These are phyloP conservation scores for Linyphia triangularis DNA, from an alignment of 2,888 invertebrate genomes.

Conservation along the genomic window DNA sequence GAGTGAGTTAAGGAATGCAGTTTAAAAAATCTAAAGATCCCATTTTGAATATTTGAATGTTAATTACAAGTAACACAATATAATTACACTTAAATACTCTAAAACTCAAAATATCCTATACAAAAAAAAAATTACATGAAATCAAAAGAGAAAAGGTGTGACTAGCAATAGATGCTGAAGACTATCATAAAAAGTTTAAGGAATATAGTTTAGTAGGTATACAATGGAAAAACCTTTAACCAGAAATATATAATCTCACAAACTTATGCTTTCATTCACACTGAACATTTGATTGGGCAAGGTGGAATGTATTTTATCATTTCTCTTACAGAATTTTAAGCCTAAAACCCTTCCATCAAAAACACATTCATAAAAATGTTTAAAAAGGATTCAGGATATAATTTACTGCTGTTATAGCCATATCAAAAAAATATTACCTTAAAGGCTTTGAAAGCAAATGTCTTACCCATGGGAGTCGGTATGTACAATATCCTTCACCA, in stretches of 20 bases:
- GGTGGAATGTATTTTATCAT: conserved; percentile 1
- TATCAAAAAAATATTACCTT: not conserved
- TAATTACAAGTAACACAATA: not conserved
- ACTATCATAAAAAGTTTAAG: conserved; percentile 4
- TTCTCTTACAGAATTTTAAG: conserved; percentile 16
- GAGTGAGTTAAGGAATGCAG: not conserved
- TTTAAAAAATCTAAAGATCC: too few species aligned
- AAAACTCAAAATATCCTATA: too few species aligned
- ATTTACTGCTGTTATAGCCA: not conserved
- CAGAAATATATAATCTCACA: conserved; percentile 19
- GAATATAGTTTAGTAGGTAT: conserved; percentile 21
- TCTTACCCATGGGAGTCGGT: not conserved
- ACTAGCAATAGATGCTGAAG: conserved; percentile 58
- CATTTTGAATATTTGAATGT: not conserved
- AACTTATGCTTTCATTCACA: conserved; percentile 20
- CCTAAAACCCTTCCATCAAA: not conserved
- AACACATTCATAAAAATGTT: not conserved
- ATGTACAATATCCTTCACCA: not conserved
- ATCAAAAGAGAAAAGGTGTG: not conserved
- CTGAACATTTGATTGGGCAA: not conserved
- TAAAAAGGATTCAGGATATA: not conserved
- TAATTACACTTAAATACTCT: not conserved
- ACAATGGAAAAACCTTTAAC: not conserved
- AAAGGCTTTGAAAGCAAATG: not conserved
- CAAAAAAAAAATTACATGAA: not conserved